Conservation (phyloP, 2,113 vertebrate species). For the Gnathonemus longibarbis region DNA sequence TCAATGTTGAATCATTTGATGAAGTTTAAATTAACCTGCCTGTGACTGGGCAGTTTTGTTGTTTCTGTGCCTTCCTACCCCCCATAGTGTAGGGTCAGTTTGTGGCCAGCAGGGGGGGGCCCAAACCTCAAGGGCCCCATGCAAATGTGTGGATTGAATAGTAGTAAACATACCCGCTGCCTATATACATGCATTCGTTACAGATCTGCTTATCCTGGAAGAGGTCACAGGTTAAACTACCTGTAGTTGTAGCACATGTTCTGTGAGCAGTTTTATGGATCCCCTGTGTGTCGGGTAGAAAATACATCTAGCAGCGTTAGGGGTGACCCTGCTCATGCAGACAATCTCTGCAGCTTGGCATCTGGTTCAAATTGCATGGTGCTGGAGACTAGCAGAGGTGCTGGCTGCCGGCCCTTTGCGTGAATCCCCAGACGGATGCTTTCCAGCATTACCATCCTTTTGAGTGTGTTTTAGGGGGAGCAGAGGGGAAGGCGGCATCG, state of each 20-base stretch:
- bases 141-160: neutral
- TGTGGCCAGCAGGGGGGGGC: neutral
- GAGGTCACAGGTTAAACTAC: neutral
- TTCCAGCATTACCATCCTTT: too few species aligned
- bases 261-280: neutral
- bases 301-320: neutral
- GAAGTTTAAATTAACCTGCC: neutral
- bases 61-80: neutral
- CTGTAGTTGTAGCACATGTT: neutral
- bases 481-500: neutral
- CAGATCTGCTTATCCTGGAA: neutral
- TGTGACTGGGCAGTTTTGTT: neutral
- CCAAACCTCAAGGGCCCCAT: neutral
- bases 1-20: neutral
- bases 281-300: neutral
- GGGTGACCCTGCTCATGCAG: neutral
- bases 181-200: neutral
- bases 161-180: neutral
- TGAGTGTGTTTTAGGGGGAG: neutral
- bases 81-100: neutral
- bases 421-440: neutral
- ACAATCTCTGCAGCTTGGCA: neutral
- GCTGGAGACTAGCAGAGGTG: neutral
- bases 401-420: neutral
- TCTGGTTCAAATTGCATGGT: neutral